Evolutionary conservation across 2,113 vertebrate genomes (phyloP), one percentile per base, ranked within the genome.

Genomic region (Enhydra lutris): DNA sequence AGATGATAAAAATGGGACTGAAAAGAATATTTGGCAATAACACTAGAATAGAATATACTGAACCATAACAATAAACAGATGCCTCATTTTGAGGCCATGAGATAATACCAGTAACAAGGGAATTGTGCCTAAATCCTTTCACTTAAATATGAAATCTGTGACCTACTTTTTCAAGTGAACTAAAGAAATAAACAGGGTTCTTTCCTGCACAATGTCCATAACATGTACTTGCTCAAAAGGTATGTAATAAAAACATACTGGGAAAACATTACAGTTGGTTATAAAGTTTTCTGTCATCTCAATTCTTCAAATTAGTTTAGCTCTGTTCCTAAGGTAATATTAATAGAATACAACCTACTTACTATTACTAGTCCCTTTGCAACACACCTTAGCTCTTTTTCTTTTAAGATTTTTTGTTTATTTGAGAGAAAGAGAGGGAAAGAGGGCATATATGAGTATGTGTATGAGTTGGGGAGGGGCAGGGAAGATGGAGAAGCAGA

Each of bases 291-390:
- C 55, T 96, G 79, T 88, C 55, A 61, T 81, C 4, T 95, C 91
- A 95, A 74, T 84, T 95, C 34, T 88, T 91, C 67, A 92, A 94
- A 80, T 94, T 94, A 97, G 80, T 50, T 73, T 92, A 84, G 47
- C 20, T 92, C 39, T 13, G 20, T 92, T 94, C 47, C 79, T 76
- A 61, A 69, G 69, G 78, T 92, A 97, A 39, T 71, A 93, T 14
- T 69, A 95, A 74, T 76, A 67, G 18, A 10, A 55, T 69, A 94
- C 5, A 92, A 59, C 4, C 57, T 93, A 94, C 52, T 96, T 73
- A 95, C 23, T 65, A 89, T 95, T 65, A 95, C 29, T 42, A 81
- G 47, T 42, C 55, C 47, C 52, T 91, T 34, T 69, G 7, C 67
- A 69, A 69, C 34, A 69, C 8, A n/a, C 18, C 15, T n/a, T 69